Conservation (phyloP, 2,888 invertebrate species). For the Drosophila cyrtoloma region DNA sequence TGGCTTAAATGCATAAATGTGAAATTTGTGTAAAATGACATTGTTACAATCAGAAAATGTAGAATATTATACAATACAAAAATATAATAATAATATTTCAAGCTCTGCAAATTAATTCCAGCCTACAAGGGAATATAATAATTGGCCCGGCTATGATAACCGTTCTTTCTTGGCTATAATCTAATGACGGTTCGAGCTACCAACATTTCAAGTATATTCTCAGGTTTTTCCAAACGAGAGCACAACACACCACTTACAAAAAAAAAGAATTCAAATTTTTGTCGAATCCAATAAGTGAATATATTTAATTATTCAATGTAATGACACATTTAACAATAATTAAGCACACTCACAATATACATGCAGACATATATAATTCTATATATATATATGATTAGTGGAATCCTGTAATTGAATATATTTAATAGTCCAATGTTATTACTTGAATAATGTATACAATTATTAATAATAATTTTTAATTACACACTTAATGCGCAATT, state of each 20-base stretch:
- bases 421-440: conserved; percentile 2
- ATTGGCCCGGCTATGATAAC: neutral
- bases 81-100: neutral
- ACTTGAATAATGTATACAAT: conserved; percentile 5
- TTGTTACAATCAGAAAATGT: neutral
- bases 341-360: conserved; percentile 1
- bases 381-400: neutral
- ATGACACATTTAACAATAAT: conserved; percentile 7
- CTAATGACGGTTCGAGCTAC: neutral
- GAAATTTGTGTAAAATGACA: too few relatives aligned
- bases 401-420: conserved; percentile 2
- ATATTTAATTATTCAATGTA: conserved; percentile 6
- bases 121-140: neutral
- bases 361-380: conserved; percentile 1
- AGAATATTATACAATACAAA: neutral
- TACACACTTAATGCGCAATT: neutral
- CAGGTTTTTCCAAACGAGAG: neutral
- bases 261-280: neutral
- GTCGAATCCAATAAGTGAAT: conserved; percentile 1
- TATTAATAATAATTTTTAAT: conserved; percentile 1
- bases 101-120: neutral
- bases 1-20: neutral
- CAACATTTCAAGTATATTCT: neutral
- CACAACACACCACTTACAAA: neutral
- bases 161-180: neutral